These are phyloP conservation scores for Semibalanus balanoides DNA, from an alignment of 1,140 invertebrate species.

Conservation along the genomic window DNA sequence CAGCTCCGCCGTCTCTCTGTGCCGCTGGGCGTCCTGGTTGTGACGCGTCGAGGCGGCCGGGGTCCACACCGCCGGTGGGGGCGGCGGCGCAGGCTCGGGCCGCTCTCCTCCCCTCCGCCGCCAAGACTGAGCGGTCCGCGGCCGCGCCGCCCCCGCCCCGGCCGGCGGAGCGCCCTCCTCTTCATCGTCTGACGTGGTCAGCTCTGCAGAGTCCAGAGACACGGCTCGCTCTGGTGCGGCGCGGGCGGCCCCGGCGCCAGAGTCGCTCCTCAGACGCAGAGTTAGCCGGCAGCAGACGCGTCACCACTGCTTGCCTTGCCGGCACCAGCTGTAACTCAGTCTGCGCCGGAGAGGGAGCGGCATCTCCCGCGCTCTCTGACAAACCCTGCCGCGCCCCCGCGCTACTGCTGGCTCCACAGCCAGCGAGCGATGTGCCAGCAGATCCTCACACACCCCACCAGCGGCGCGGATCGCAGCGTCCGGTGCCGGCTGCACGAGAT, in stretches of 20 bases:
- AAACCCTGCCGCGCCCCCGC: too few species aligned
- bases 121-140: conserved; percentile 11
- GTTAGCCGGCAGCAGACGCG: neutral
- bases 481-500: neutral
- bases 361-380: neutral
- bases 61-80: conserved; percentile 12
- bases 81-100: conserved; percentile 13
- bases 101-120: conserved; percentile 15
- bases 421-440: neutral
- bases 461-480: too few species aligned
- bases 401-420: neutral
- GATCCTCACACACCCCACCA: neutral
- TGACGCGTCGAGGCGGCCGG: conserved; percentile 17
- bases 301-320: too few species aligned
- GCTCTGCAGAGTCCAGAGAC: neutral
- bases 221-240: too few species aligned
- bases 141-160: conserved; percentile 13
- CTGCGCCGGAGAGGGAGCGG: too few species aligned
- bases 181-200: conserved; percentile 17
- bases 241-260: too few species aligned
- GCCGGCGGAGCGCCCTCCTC: conserved; percentile 16
- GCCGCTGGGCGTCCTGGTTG: conserved; percentile 20
- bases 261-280: neutral
- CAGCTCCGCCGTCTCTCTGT: conserved; percentile 15
- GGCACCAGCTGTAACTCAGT: neutral